Base-by-base conservation (phyloP, 1,140 invertebrate genomes). In the Hylaeus volcanicus region DNA sequence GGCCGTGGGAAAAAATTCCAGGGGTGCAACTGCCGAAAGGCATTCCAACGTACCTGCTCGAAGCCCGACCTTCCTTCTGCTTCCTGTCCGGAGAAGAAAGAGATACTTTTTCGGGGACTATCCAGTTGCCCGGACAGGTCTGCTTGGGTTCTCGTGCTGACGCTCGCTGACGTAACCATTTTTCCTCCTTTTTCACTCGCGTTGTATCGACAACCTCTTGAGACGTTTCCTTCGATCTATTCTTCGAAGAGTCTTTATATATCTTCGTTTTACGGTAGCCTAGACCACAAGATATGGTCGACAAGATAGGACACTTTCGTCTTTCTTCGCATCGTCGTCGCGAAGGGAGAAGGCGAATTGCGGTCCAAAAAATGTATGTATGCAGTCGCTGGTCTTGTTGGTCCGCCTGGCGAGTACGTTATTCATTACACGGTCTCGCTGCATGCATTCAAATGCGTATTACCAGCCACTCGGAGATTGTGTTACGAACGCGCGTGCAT, bases 11-110 rank as follows among this genome's bases (percentile, higher is more conserved):
- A 82, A 26, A 78, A 82, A 82, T 82, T 82, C 80, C 74, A 58
- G 11, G 75, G 61, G 69, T 78, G 71, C 58, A 83, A 61, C 37
- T 43, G 79, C 73, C 78, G 77, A 83, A 83, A 81, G 82, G 82
- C 72, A 83, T 83, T 83, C 78, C 82, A 3, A 51, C 69, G 72
- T 83, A 83, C 78, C 82, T 83, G 79, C 69, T 71, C 60, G 75
- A 51, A 78, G 74, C 51, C 51, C 79, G 66, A 69, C 73, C 75
- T 68, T 61, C 60, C 56, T 77, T 74, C 66, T 75, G 78, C 73
- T 83, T 83, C 78, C 82, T 83, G 82, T 69, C 66, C 14, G 1
- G 0, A 8, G n/a, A 64, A 83, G 65, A 79, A 64, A 63, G 70
- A 70, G 74, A 74, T 82, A 70, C 76, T 61, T 79, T 45, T 61